phyloP scores from a whole-genome alignment of 2,797 vertebrate genomes.

The Oreortyx pictus region DNA sequence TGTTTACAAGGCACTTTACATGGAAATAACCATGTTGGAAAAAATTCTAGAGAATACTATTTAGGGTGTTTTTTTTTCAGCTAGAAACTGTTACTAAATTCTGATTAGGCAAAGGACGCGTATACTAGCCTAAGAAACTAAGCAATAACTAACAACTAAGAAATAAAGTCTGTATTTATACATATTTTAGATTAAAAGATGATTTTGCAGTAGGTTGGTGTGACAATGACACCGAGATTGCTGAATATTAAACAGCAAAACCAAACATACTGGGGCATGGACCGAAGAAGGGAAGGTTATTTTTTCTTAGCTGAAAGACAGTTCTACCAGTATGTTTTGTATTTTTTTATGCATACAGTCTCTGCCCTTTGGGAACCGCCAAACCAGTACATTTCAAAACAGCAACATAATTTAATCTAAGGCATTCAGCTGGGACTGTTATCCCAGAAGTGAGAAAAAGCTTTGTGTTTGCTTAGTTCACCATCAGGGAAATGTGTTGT shows the following conservation, averaged over 20 bases:
- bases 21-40: neutral
- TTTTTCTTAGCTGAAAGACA: neutral
- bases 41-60: neutral
- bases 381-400: conserved; percentile 9
- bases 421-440: neutral
- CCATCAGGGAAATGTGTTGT: neutral
- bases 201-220: neutral
- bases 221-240: neutral
- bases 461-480: conserved; percentile 40
- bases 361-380: neutral
- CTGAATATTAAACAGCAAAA: neutral
- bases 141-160: neutral
- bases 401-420: conserved; percentile 22
- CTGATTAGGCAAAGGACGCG: neutral
- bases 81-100: neutral
- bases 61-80: neutral
- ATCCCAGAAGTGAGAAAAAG: neutral
- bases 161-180: neutral
- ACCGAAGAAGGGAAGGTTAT: neutral
- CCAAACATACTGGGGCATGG: neutral
- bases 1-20: neutral
- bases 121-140: neutral
- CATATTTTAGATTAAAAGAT: neutral
- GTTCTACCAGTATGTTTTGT: neutral
- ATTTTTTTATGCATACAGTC: neutral